Evolutionary conservation across 2,797 vertebrate genomes (phyloP).

Genomic region (Lithobates sylvaticus): DNA sequence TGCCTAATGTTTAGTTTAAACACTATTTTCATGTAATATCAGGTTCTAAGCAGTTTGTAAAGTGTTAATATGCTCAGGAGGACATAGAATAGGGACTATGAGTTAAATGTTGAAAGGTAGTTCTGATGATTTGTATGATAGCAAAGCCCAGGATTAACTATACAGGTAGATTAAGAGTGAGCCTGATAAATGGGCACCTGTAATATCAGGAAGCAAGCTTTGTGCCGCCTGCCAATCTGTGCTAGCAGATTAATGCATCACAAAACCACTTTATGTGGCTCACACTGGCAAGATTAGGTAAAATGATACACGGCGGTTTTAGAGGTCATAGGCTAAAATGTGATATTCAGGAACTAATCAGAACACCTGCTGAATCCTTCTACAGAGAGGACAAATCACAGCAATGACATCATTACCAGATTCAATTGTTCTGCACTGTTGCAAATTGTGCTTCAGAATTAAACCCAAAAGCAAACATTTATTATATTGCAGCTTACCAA

Average conservation of each 20-base stretch:
- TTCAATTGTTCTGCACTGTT: not conserved
- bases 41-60: not conserved
- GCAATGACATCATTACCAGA: not conserved
- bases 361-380: not conserved
- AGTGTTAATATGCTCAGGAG: not conserved
- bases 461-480: no score
- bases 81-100: not conserved
- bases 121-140: not conserved
- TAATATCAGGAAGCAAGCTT: not conserved
- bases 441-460: not conserved
- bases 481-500: no score
- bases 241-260: not conserved
- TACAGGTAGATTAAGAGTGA: not conserved
- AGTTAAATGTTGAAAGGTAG: not conserved
- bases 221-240: not conserved
- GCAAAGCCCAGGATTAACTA: not conserved
- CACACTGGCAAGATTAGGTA: conserved; percentile 13
- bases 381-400: not conserved
- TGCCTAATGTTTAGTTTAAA: no score
- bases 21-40: not conserved
- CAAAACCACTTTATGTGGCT: not conserved
- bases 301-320: conserved; percentile 13
- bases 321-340: conserved; percentile 5
- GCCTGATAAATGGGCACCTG: not conserved
- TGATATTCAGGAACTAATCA: conserved; percentile 10